These are phyloP conservation scores for Cotesia congregata DNA, from an alignment of 2,888 invertebrate genomes.

Conservation along the genomic window DNA sequence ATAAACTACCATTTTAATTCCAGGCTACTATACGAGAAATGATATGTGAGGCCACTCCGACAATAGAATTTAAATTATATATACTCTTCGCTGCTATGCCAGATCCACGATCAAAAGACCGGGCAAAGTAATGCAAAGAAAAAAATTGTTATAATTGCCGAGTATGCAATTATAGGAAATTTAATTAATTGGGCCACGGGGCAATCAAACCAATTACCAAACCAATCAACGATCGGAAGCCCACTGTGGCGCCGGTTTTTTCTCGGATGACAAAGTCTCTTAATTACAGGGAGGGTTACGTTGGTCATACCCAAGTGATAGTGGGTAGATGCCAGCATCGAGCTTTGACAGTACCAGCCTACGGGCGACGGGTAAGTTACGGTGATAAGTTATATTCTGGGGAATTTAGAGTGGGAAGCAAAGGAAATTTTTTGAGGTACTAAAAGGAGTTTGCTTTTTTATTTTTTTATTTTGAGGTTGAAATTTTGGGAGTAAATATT, in stretches of 20 bases:
- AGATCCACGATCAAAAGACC: background rate
- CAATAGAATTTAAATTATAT: background rate
- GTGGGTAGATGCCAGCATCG: slow-evolving; percentile 45
- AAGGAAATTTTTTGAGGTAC: no score
- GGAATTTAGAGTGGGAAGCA: no score
- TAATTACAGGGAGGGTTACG: slow-evolving; percentile 64
- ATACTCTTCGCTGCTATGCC: background rate
- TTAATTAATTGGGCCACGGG: slow-evolving; percentile 68
- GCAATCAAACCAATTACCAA: slow-evolving; percentile 67
- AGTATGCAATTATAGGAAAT: slow-evolving; percentile 48
- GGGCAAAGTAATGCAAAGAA: background rate
- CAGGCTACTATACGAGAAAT: background rate
- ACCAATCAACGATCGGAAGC: slow-evolving; percentile 64
- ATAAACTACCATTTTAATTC: background rate
- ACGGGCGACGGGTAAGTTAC: no score
- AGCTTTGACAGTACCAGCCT: no score
- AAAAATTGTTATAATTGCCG: slow-evolving; percentile 3
- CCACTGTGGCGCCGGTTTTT: slow-evolving; percentile 53
- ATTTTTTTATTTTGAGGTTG: no score
- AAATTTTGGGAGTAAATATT: no score
- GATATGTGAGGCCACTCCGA: background rate
- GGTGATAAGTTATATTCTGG: no score
- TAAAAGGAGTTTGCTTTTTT: no score
- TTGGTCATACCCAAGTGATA: slow-evolving; percentile 52
- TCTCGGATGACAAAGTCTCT: slow-evolving; percentile 68